A percentile compares a stretch with the other conserved stretches of the same genome.
Conservation (phyloP, 1,140 invertebrate species). For the Mesaphorura yosii region DNA sequence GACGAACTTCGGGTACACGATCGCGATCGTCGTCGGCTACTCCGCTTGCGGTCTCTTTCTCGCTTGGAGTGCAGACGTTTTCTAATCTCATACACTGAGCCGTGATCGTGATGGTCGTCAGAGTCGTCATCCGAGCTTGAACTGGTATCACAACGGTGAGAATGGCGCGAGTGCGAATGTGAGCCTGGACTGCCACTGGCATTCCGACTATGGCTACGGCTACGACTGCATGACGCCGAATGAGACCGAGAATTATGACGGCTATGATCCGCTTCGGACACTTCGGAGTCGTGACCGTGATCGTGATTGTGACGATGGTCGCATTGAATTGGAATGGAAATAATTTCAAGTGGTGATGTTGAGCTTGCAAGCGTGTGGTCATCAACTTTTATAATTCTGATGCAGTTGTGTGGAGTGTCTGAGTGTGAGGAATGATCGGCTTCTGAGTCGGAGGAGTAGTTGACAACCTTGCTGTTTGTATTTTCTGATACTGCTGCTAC, state of each 20-base stretch:
- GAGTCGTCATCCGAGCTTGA: no score
- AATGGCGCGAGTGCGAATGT: neutral
- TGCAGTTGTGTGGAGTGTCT: no score
- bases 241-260: no score
- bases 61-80: no score
- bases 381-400: no score
- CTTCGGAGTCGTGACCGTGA: neutral
- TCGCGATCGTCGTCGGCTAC: neutral
- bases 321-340: neutral
- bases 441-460: neutral
- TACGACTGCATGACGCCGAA: no score
- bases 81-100: no score
- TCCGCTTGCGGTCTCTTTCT: neutral
- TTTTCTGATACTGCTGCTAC: no score
- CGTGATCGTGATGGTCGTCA: no score
- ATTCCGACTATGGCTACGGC: no score
- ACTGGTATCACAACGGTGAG: neutral
- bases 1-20: neutral
- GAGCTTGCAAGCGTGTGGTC: neutral
- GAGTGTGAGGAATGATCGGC: neutral
- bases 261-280: no score
- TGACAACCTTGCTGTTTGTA: no score
- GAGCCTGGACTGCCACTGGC: neutral
- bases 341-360: slow-evolving; percentile 16
- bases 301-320: neutral